Percentiles rank a stretch among this genome's conserved stretches.
phyloP scores from a whole-genome alignment of 2,888 invertebrate genomes.

The Acanthosoma haemorrhoidale region DNA sequence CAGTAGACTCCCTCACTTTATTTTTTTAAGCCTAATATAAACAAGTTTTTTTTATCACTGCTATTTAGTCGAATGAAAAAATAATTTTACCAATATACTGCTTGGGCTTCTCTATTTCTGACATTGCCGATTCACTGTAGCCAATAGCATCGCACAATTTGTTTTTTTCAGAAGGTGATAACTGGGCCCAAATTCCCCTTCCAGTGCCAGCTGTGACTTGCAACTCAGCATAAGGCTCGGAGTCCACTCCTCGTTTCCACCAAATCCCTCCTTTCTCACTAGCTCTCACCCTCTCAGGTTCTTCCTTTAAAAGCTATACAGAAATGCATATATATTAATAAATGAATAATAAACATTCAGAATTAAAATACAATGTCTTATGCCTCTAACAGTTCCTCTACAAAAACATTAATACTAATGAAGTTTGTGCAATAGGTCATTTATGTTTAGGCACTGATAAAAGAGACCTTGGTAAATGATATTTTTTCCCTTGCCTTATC shows the following conservation, averaged over 20 bases:
- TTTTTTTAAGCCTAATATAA: too few relatives aligned
- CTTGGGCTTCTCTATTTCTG: constrained; percentile 50
- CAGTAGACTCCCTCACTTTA: too few relatives aligned
- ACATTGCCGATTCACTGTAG: constrained; percentile 51
- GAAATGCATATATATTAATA: background rate
- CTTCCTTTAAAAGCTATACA: constrained; percentile 45
- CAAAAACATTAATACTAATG: background rate
- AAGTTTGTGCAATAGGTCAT: too few relatives aligned
- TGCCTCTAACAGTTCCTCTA: too few relatives aligned
- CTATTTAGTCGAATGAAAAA: too few relatives aligned
- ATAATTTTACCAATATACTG: constrained; percentile 53
- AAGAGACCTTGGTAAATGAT: too few relatives aligned
- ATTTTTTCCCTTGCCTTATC: background rate
- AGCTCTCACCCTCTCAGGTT: constrained; percentile 46
- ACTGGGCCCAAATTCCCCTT: constrained; percentile 55
- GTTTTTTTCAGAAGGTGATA: constrained; percentile 59
- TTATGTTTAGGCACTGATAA: too few relatives aligned
- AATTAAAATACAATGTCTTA: too few relatives aligned
- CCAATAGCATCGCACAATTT: constrained; percentile 59
- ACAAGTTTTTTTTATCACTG: too few relatives aligned
- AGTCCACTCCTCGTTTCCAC: constrained; percentile 52
- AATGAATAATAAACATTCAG: too few relatives aligned
- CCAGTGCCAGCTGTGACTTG: constrained; percentile 54
- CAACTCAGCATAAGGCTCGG: constrained; percentile 49
- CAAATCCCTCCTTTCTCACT: constrained; percentile 42